Percentiles rank a stretch among this genome's conserved stretches.
phyloP scores from a whole-genome alignment of 2,113 vertebrate genomes.

The Coreoperca whiteheadi region DNA sequence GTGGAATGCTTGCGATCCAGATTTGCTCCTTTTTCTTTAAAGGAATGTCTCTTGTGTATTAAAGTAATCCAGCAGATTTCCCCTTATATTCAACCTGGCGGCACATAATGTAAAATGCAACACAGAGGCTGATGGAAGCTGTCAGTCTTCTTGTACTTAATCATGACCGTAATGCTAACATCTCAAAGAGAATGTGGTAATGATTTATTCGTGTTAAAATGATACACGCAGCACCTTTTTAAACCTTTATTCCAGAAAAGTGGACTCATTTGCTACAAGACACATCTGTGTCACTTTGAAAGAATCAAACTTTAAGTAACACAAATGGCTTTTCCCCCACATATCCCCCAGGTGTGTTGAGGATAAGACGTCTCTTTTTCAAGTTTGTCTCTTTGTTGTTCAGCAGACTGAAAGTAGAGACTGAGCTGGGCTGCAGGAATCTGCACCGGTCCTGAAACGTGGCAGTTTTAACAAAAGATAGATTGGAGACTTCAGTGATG shows the following conservation, averaged over 20 bases:
- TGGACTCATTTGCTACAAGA: constrained; percentile 8
- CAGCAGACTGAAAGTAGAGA: constrained; percentile 9
- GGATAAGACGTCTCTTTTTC: constrained; percentile 4
- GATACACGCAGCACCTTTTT: constrained; percentile 41
- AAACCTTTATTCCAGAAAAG: not conserved
- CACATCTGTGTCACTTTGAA: constrained; percentile 7
- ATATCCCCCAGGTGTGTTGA: constrained; percentile 7
- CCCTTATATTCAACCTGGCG: constrained; percentile 2
- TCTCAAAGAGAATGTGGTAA: constrained; percentile 10
- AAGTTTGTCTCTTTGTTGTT: not conserved
- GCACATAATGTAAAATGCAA: constrained; percentile 45
- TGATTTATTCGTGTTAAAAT: constrained; percentile 26
- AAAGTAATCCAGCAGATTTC: constrained; percentile 19
- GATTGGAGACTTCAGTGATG: constrained; percentile 59
- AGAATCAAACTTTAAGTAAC: not conserved
- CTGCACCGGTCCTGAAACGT: constrained; percentile 16
- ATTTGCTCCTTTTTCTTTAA: not conserved
- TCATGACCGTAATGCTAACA: not conserved
- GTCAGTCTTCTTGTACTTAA: not conserved
- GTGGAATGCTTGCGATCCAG: fast-evolving
- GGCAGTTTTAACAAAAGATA: not conserved
- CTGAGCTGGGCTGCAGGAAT: constrained; percentile 19
- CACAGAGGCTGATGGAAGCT: not conserved
- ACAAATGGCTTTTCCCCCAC: not conserved
- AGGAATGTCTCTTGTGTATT: not conserved